phyloP scores from a whole-genome alignment of 2,888 invertebrate genomes.

The Adelphocoris suturalis region DNA sequence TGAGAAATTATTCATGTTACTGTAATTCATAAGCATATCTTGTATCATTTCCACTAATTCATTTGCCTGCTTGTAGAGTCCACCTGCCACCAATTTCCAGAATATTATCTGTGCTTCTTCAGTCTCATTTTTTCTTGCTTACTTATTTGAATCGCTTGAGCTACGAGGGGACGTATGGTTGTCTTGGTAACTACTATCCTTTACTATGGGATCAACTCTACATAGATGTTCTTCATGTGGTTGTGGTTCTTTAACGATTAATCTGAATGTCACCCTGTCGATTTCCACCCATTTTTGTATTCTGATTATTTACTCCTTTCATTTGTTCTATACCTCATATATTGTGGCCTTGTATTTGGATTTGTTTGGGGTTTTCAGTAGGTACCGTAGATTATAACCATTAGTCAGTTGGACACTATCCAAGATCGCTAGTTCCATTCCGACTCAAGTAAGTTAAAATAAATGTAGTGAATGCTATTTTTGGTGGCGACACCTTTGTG shows the following conservation, averaged over 20 bases:
- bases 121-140: conserved; percentile 7
- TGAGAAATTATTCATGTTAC: too few relatives aligned
- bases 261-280: neutral
- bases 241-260: neutral
- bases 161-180: conserved; percentile 11
- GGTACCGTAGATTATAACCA: neutral
- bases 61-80: neutral
- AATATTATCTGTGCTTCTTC: neutral
- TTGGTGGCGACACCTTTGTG: too few relatives aligned
- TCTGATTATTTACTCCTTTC: neutral
- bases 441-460: too few relatives aligned
- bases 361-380: neutral
- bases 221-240: neutral
- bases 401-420: too few relatives aligned
- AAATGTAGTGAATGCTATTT: too few relatives aligned
- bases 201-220: conserved; percentile 20
- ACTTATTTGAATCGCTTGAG: conserved; percentile 13
- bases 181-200: conserved; percentile 4
- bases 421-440: too few relatives aligned
- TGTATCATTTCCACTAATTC: neutral
- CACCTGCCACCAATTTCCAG: neutral
- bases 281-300: neutral
- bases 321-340: neutral
- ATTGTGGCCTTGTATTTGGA: conserved; percentile 12
- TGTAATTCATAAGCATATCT: too few relatives aligned